Base-by-base conservation (phyloP, 2,797 vertebrate species). In the Halcyon badia region DNA sequence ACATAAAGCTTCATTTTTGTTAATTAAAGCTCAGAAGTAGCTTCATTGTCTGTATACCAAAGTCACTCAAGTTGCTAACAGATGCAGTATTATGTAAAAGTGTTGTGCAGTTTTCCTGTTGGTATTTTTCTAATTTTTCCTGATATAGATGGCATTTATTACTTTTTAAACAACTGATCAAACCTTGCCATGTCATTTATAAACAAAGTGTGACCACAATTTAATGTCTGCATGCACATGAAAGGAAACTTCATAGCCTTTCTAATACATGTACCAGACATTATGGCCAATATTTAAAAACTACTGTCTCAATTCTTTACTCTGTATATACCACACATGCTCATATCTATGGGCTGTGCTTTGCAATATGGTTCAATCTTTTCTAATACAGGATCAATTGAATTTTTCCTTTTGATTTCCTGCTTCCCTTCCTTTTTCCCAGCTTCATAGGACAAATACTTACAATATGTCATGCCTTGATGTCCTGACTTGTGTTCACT, bases 151-250 rank as follows among this genome's bases (percentile, higher is more conserved):
- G 2, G 5, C 10, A 56, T 66, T 61, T 42, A 82, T 42, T 79
- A 71, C 41, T 88, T 94, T 85, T 81, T 25, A 68, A 91, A 56
- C 4, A 80, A 57, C 14, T 16, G 24, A 76, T 72, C 66, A 79
- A 48, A 77, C 72, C 28, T 65, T 73, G 28, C 19, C 51, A 82
- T 57, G 8, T 28, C 46, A 78, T 91, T 64, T 65, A 37, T 66
- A 72, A 75, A 49, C 30, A 78, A 37, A 52, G 17, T 8, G 17
- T 31, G 31, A 69, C 58, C 19, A 82, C 41, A 61, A 42, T 28
- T 4, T 24, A 65, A 18, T 61, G 46, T 24, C 41, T 52, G 20
- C 19, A 65, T 35, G 13, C 10, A 91, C 24, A 30, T 31, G 30
- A 83, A 65, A 76, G 49, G 14, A 81, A 62, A 71, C n/a, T 81